A percentile compares a stretch with the other conserved stretches of the same genome.
phyloP scores from a whole-genome alignment of 2,888 invertebrate species.

The Megamerina dolium region DNA sequence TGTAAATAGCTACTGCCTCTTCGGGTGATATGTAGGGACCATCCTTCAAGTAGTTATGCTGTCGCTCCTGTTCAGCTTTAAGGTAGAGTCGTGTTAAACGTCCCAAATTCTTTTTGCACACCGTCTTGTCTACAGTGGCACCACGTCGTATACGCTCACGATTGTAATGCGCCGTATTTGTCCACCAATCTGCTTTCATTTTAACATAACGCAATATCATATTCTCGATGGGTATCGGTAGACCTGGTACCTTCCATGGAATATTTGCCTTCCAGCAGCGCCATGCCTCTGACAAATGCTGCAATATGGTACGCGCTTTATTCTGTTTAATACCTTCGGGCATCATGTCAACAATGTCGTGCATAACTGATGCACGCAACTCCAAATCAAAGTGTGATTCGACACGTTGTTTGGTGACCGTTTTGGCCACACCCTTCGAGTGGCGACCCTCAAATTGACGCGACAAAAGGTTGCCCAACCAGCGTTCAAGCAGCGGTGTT shows the following conservation, averaged over 20 bases:
- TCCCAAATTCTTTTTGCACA: constrained; percentile 99
- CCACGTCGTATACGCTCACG: constrained; percentile 96
- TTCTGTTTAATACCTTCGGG: constrained; percentile 99
- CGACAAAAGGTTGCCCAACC: constrained; percentile 98
- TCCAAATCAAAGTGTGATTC: constrained; percentile 99
- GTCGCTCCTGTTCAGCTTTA: constrained; percentile 97
- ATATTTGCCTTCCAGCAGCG: constrained; percentile 99
- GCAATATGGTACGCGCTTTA: constrained; percentile 96
- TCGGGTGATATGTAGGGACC: constrained; percentile 99
- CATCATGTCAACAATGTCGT: constrained; percentile 99
- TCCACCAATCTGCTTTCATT: constrained; percentile 99
- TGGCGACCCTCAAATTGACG: constrained; percentile 99
- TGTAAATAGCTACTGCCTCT: constrained; percentile 99
- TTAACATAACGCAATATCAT: constrained; percentile 99
- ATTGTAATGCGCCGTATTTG: constrained; percentile 99
- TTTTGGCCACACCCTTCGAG: constrained; percentile 99
- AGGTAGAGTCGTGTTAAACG: constrained; percentile 93
- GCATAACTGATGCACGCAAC: constrained; percentile 91
- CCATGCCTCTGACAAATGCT: constrained; percentile 99
- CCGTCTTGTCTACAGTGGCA: constrained; percentile 99
- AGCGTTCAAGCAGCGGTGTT: constrained; percentile 93
- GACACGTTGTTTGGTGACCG: constrained; percentile 98
- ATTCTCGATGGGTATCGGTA: constrained; percentile 99
- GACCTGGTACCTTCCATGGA: constrained; percentile 99
- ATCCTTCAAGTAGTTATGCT: constrained; percentile 99